Conservation (phyloP, 2,113 vertebrate genomes). For the Crocuta crocuta region DNA sequence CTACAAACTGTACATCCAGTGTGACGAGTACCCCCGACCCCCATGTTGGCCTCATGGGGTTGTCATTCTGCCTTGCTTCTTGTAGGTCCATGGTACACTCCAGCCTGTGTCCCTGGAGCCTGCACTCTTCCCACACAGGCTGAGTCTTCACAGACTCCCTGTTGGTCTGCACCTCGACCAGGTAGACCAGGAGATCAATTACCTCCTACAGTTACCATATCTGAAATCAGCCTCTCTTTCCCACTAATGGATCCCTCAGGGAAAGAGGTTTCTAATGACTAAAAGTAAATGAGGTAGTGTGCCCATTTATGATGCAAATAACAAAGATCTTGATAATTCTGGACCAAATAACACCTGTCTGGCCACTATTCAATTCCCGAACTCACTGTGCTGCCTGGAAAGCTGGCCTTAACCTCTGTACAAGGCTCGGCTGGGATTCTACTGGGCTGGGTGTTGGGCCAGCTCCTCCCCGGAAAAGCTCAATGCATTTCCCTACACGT, state of each 20-base stretch:
- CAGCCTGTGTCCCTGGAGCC: background rate
- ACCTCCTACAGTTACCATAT: background rate
- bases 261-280: constrained; percentile 19
- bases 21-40: background rate
- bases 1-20: background rate
- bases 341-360: background rate
- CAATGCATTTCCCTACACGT: background rate
- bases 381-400: background rate
- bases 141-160: background rate
- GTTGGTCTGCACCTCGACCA: background rate
- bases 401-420: background rate
- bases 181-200: background rate
- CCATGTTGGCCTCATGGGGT: background rate
- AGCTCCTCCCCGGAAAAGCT: background rate
- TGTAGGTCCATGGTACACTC: background rate
- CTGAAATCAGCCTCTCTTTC: constrained; percentile 12
- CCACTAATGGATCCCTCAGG: constrained; percentile 2
- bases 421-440: background rate
- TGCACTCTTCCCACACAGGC: background rate
- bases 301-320: background rate
- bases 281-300: background rate
- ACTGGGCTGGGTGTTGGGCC: background rate
- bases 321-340: background rate
- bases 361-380: background rate
- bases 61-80: background rate